phyloP scores from a whole-genome alignment of 2,888 invertebrate genomes.

The Orthosia cruda region DNA sequence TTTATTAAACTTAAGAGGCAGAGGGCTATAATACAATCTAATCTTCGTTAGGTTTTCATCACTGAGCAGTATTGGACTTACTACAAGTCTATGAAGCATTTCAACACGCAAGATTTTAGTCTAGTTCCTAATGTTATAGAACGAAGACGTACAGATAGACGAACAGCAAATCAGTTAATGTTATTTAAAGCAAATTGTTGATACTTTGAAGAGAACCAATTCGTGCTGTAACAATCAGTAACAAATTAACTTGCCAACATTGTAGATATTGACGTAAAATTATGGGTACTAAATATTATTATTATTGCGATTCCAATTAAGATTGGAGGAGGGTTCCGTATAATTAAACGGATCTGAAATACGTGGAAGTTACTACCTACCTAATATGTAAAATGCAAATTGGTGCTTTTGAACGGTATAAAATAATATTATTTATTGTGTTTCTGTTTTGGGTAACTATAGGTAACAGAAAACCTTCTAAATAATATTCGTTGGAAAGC shows the following conservation, averaged over 20 bases:
- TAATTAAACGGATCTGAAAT: slow-evolving; percentile 27
- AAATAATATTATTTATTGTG: slow-evolving; percentile 15
- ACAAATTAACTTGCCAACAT: slow-evolving; percentile 29
- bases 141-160: background rate
- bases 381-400: slow-evolving; percentile 34
- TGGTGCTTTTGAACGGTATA: background rate
- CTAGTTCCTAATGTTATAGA: too few species aligned
- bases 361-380: slow-evolving; percentile 11
- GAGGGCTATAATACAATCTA: too few species aligned
- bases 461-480: too few species aligned
- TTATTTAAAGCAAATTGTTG: background rate
- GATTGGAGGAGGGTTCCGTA: slow-evolving; percentile 45
- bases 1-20: too few species aligned
- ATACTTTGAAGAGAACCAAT: background rate
- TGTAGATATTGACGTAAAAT: slow-evolving; percentile 43
- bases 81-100: background rate
- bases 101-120: background rate
- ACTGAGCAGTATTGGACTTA: too few species aligned
- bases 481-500: too few species aligned
- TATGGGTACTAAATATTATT: slow-evolving; percentile 59
- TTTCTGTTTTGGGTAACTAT: slow-evolving; percentile 5
- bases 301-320: slow-evolving; percentile 60
- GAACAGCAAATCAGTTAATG: too few species aligned
- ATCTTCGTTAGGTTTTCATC: too few species aligned
- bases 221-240: background rate